Base-by-base conservation (phyloP, 2,888 invertebrate genomes). In the Oligia latruncula region DNA sequence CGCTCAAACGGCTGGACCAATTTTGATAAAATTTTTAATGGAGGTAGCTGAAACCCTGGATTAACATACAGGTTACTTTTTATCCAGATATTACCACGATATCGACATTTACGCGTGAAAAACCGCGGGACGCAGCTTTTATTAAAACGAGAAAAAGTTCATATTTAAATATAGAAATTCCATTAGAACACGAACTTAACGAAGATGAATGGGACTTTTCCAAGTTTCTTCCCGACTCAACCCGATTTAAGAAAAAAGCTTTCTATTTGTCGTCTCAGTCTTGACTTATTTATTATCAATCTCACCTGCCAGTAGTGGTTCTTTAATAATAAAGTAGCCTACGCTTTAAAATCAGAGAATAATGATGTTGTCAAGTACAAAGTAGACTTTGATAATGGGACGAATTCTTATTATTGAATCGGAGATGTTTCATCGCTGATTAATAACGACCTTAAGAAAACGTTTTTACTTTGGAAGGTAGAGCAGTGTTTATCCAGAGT, bases 131-230 rank as follows among this genome's bases (percentile, higher is more conserved):
- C 35, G 35, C 35, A 35, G 35, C 35, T 35, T 35, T 35, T 29
- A 29, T 29, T 73, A 0, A 52, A 74, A 64, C 40, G 43, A 72
- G 13, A 40, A 35, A 71, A 58, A 29, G 4, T 29, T 58, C 29
- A 62, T 49, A 75, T 70, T 74, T 15, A 62, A 62, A 62, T 55
- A 2, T n/a, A 35, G 15, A 64, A 75, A 52, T 72, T 23, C 64
- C 71, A 58, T 43, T 23, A 62, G 20, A 58, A 68, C 15, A 62
- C 46, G 60, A 72, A 68, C 29, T 77, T 83, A 29, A 29, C 74
- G 66, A 82, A 55, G 80, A 75, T 67, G 29, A 74, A 85, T 82
- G 64, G 17, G 20, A 77, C 52, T 85, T 82, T 62, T n/a, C 17
- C 35, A 84, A 84, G 73, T 75, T 81, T 49, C 17, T 15, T 13